Base-by-base conservation (phyloP, 2,797 vertebrate species). In the Pseudochromis fuscus region DNA sequence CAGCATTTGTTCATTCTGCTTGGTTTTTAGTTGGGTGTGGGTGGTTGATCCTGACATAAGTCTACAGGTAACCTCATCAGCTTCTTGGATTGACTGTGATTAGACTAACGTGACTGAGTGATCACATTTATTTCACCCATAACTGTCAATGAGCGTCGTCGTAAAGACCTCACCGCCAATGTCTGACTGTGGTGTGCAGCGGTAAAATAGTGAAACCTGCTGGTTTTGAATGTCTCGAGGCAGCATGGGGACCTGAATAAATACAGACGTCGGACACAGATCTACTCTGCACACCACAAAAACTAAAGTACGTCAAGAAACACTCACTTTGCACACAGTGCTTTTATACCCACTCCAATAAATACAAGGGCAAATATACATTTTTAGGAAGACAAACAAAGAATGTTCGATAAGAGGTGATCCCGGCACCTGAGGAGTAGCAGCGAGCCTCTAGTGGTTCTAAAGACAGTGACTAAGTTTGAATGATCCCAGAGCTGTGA, bases 51-150 rank as follows among this genome's bases (percentile, higher is more conserved):
- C 35, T 9, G 16, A 56, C 27, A 1, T 7, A 45, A 63, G 35
- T 10, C 23, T 15, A 23, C 9, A 5, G 50, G 16, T 46, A 18
- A 31, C n/a, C 9, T 53, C 7, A 50, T 21, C 50, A 50, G 28
- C 2, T 53, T 45, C 73, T 60, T 59, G 23, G 28, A 40, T 7
- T n/a, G 18, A 3, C 10, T 63, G 24, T 66, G 33, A 57, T 49
- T 46, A 51, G n/a, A 7, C 56, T 33, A 55, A 68, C 25, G 1
- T 27, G 25, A 15, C 12, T 28, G 55, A 58, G 72, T 82, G 80
- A 87, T 90, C 80, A 82, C 77, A 79, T 85, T 85, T 87, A 84
- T 81, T 81, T 81, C 50, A 87, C 85, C 56, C 50, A 83, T 81
- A 89, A 90, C 83, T 88, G 72, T 45, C 63, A 63, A 80, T 64